Conservation (phyloP, 2,113 vertebrate genomes). For the Mellivora capensis region DNA sequence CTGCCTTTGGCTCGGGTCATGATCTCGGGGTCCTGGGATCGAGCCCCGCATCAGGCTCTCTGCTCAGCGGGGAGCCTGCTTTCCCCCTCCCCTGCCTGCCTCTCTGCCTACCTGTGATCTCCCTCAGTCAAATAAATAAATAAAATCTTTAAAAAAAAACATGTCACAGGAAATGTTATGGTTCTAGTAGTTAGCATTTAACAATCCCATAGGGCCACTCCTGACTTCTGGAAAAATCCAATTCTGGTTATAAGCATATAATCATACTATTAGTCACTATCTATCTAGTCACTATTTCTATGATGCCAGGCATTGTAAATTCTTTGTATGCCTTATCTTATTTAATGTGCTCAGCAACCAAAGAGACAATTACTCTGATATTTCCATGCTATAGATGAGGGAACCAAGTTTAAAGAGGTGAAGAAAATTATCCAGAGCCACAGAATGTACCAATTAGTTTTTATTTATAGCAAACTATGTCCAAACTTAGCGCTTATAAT, state of each 20-base stretch:
- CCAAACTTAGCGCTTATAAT: background rate
- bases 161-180: background rate
- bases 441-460: background rate
- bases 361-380: background rate
- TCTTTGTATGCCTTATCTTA: background rate
- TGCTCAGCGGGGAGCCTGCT: no score
- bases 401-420: background rate
- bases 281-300: background rate
- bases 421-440: background rate
- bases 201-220: background rate
- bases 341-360: background rate
- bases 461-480: background rate
- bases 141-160: no score
- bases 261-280: background rate
- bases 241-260: background rate
- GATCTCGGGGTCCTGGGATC: no score
- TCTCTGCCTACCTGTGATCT: no score
- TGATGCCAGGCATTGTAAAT: background rate
- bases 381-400: background rate
- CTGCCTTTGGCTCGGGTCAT: no score
- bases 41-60: no score
- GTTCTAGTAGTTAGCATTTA: background rate
- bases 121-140: no score
- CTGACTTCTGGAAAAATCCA: background rate
- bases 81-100: no score